phyloP scores from a whole-genome alignment of 1,140 invertebrate genomes.

The Conus ventricosus region DNA sequence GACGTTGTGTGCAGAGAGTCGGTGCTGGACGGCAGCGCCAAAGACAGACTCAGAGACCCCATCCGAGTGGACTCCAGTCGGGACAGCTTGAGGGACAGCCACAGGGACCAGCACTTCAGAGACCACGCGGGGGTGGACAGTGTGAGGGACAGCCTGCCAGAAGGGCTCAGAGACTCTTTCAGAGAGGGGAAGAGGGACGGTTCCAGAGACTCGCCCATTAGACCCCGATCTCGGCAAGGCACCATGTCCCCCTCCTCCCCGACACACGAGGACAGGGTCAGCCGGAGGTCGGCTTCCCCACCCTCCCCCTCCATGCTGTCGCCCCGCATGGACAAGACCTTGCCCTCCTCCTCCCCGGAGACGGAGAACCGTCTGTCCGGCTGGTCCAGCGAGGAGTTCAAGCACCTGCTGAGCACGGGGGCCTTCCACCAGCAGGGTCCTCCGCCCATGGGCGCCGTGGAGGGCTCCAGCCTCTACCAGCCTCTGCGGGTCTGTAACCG shows the following conservation, averaged over 20 bases:
- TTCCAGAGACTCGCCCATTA: neutral
- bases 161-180: conserved; percentile 18
- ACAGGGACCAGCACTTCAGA: neutral
- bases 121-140: neutral
- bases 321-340: conserved; percentile 35
- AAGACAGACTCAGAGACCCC: conserved; percentile 21
- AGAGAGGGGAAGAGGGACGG: neutral
- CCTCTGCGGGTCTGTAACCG: conserved; percentile 51
- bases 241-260: conserved; percentile 25
- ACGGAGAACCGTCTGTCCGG: conserved; percentile 45
- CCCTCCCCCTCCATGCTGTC: conserved; percentile 12
- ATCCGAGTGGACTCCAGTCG: neutral
- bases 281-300: conserved; percentile 8
- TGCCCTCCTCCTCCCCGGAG: conserved; percentile 41
- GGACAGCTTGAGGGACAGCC: conserved; percentile 26
- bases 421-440: conserved; percentile 16
- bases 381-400: conserved; percentile 48
- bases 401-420: conserved; percentile 44
- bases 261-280: conserved; percentile 2
- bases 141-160: neutral
- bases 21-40: neutral
- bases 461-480: conserved; percentile 42
- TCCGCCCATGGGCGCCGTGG: conserved; percentile 17
- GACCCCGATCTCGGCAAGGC: conserved; percentile 9
- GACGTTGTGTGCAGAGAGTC: neutral